phyloP scores from a whole-genome alignment of 2,888 invertebrate species.

The Fragum fragum region DNA sequence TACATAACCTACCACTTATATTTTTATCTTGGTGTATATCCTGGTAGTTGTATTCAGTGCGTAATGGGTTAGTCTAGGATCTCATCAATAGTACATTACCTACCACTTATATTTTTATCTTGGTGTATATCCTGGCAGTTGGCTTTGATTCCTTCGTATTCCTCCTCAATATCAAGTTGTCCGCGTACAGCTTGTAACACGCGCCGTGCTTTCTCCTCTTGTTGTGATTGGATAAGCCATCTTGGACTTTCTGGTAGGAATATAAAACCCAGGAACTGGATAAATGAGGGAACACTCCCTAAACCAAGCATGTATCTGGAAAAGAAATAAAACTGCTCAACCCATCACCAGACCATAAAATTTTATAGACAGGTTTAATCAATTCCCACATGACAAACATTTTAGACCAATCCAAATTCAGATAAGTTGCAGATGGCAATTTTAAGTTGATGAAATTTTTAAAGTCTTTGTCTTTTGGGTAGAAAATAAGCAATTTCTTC shows the following conservation, averaged over 20 bases:
- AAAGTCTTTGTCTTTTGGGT: no score
- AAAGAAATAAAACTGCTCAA: slow-evolving; percentile 24
- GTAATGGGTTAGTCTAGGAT: no score
- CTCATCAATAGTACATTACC: no score
- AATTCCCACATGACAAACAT: no score
- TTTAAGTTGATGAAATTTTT: no score
- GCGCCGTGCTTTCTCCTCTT: slow-evolving; percentile 83
- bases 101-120: slow-evolving; percentile 59
- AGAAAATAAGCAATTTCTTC: no score
- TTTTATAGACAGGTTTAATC: no score
- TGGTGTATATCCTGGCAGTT: slow-evolving; percentile 78
- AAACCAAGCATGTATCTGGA: slow-evolving; percentile 88
- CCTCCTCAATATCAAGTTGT: slow-evolving; percentile 86
- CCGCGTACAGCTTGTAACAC: slow-evolving; percentile 86
- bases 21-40: slow-evolving; percentile 76
- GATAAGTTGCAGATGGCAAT: no score
- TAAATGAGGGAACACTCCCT: slow-evolving; percentile 87
- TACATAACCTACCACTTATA: slow-evolving; percentile 14
- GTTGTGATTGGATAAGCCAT: slow-evolving; percentile 86
- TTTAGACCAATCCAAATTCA: no score
- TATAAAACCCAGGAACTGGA: slow-evolving; percentile 88
- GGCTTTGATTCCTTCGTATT: slow-evolving; percentile 86
- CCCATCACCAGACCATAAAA: no score
- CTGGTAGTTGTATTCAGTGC: no score
- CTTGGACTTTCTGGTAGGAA: slow-evolving; percentile 89